phyloP scores from a whole-genome alignment of 2,113 vertebrate genomes.

The Pangasianodon hypophthalmus region DNA sequence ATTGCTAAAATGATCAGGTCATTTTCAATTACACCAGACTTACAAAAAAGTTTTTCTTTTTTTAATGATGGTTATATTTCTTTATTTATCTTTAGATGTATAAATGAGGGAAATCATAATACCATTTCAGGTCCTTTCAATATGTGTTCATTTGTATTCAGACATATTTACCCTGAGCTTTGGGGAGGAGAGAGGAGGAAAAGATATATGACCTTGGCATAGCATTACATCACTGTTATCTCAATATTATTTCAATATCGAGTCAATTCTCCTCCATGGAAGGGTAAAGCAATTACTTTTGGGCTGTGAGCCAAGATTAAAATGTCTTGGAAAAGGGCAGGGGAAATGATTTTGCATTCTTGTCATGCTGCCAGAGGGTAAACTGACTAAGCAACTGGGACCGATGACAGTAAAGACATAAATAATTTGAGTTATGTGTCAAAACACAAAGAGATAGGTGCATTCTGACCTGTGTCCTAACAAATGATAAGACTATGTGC shows the following conservation, averaged over 20 bases:
- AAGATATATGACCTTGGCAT: conserved; percentile 36
- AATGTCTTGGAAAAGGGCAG: conserved; percentile 43
- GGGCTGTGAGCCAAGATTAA: conserved; percentile 37
- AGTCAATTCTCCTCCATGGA: conserved; percentile 22
- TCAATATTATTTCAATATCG: conserved; percentile 34
- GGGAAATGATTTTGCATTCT: conserved; percentile 36
- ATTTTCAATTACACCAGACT: background rate
- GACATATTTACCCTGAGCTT: background rate
- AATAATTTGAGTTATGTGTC: conserved; percentile 43
- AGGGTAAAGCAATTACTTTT: conserved; percentile 37
- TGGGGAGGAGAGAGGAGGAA: background rate
- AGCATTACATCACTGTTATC: conserved; percentile 31
- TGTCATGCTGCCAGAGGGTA: conserved; percentile 32
- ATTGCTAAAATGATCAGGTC: background rate
- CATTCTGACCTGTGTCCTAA: background rate
- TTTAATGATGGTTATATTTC: background rate
- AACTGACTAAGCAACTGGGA: conserved; percentile 34
- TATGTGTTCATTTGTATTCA: conserved; percentile 6
- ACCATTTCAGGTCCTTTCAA: background rate
- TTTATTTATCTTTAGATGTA: background rate
- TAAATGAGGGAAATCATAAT: background rate
- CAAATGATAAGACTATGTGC: background rate
- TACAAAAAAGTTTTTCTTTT: background rate
- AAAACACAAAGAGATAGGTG: conserved; percentile 17
- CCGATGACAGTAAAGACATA: conserved; percentile 21